Base-by-base conservation (phyloP, 2,888 invertebrate species). In the Hirtodrosophila trivittata region DNA sequence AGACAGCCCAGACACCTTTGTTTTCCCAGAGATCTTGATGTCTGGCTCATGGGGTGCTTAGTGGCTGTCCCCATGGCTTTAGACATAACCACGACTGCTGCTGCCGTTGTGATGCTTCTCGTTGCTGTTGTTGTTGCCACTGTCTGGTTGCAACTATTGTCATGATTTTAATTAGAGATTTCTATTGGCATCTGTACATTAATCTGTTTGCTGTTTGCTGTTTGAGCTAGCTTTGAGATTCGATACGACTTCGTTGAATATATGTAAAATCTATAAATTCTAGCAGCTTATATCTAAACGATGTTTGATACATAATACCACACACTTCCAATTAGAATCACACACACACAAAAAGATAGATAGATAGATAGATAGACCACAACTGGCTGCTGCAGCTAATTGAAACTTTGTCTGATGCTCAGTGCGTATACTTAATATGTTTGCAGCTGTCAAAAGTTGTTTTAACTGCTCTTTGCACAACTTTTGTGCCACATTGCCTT, bases 1-100 rank as follows among this genome's bases (percentile, higher is more conserved):
- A 43, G 32, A 47, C 39, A 39, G 47, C 37, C 81, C 81, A 78
- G 78, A 82, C 75, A 82, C 78, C 80, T 81, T 78, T 64, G 69
- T 77, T 81, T 59, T 45, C 42, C 16, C 65, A 56, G 39, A 65
- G 67, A 81, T 78, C 77, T 78, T 81, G 77, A 78, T 78, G 77
- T 81, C 77, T 77, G 76, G 59, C 42, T 60, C 55, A 60, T 68
- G 60, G 60, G 63, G 66, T 66, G 72, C 72, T 72, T 75, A 67
- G 77, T 60, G 51, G 56, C 28, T 47, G 33, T 47, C 25, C 18
- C 18, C 18, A 21, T 49, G 37, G 26, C 38, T 37, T 12, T 28
- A 30, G n/a, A 26, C 1, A 3, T 39, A 8, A 1, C 8, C 1
- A 8, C 9, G n/a, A 6, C 26, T 10, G 28, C 28, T 33, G 52